Evolutionary conservation across 2,113 vertebrate genomes (phyloP).

Genomic region (Gopherus evgoodei): DNA sequence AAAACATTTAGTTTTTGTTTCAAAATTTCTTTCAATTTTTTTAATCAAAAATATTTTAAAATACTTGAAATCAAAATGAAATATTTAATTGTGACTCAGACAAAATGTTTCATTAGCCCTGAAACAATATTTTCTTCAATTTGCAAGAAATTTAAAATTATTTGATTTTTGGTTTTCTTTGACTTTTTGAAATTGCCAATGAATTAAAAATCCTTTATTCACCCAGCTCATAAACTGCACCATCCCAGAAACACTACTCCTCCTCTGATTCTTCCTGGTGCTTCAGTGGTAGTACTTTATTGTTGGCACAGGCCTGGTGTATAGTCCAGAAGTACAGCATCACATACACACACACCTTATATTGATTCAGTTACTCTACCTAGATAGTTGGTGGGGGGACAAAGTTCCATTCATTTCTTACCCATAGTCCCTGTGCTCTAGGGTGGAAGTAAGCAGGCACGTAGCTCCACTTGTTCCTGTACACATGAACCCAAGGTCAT

Average conservation of each 20-base stretch:
- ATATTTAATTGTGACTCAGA: no score
- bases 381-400: neutral
- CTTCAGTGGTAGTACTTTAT: neutral
- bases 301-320: neutral
- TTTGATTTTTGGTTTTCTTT: no score
- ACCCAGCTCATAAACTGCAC: neutral
- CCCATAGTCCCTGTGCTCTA: neutral
- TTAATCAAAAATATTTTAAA: no score
- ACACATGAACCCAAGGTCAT: neutral
- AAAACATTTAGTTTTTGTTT: no score
- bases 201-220: no score
- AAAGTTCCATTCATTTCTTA: neutral
- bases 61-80: no score
- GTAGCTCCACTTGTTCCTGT: neutral
- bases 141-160: no score
- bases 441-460: neutral
- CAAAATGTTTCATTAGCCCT: no score
- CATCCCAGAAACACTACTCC: neutral
- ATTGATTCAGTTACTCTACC: neutral
- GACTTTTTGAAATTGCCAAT: no score
- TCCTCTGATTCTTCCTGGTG: neutral
- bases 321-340: neutral
- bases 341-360: neutral
- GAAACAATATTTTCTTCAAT: no score
- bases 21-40: no score